Conservation (phyloP, 2,113 vertebrate species). For the Sylvietta virens region DNA sequence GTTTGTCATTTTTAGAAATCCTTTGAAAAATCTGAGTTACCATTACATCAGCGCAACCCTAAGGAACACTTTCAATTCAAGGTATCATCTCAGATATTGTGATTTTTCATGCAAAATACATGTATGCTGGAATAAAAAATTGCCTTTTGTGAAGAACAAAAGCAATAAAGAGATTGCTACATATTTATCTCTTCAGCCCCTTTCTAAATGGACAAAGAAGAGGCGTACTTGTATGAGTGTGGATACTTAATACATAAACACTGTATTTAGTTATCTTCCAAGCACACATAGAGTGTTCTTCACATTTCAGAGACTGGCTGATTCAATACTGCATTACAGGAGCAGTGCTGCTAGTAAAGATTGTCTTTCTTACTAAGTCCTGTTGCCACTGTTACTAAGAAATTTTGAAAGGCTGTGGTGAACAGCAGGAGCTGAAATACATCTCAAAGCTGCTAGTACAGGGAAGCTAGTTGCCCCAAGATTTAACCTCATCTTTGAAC, state of each 20-base stretch:
- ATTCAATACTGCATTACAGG: not conserved
- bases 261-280: not conserved
- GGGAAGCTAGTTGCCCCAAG: not conserved
- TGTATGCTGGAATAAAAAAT: not conserved
- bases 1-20: not conserved
- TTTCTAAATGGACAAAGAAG: not conserved
- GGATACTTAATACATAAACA: not conserved
- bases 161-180: not conserved
- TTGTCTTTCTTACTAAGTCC: not conserved
- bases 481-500: constrained; percentile 3
- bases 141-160: not conserved
- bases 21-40: not conserved
- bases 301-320: not conserved
- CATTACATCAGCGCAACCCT: rapidly evolving
- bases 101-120: not conserved
- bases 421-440: not conserved
- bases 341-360: not conserved
- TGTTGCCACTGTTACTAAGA: not conserved
- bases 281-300: not conserved
- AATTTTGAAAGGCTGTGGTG: not conserved
- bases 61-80: not conserved
- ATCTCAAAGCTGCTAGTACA: not conserved
- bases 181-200: not conserved
- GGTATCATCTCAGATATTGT: not conserved
- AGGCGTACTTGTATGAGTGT: rapidly evolving